These are phyloP conservation scores for Hepsetus odoe DNA, from an alignment of 2,113 vertebrate genomes.

Conservation along the genomic window DNA sequence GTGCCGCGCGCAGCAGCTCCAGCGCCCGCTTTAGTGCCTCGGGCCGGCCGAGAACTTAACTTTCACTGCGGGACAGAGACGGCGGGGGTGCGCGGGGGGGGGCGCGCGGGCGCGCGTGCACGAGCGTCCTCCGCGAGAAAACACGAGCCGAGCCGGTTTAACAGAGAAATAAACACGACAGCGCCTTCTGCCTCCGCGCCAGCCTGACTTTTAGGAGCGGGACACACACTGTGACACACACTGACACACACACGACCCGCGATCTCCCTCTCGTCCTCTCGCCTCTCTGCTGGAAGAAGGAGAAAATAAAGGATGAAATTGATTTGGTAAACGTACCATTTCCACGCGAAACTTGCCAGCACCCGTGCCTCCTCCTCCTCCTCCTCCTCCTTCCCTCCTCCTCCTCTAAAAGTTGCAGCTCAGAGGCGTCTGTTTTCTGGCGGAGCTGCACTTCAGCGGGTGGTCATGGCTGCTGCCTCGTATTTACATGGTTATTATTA, in stretches of 20 bases:
- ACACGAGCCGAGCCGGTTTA: no score
- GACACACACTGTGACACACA: conserved; percentile 30
- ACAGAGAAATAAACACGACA: no score
- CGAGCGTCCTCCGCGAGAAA: not conserved
- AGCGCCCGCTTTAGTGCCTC: not conserved
- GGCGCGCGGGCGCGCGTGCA: no score
- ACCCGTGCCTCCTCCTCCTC: conserved; percentile 22
- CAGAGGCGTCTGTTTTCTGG: conserved; percentile 34
- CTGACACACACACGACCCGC: not conserved
- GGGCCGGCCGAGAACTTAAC: conserved; percentile 44
- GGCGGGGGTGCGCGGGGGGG: no score
- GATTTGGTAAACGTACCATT: conserved; percentile 75
- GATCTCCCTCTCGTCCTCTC: not conserved
- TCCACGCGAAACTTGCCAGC: conserved; percentile 71
- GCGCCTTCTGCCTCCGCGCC: not conserved
- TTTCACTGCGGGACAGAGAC: conserved; percentile 48
- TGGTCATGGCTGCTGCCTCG: conserved; percentile 63
- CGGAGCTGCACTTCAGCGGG: conserved; percentile 63
- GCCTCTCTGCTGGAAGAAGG: conserved; percentile 56
- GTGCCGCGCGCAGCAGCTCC: conserved; percentile 39
- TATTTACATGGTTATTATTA: not conserved
- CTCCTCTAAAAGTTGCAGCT: conserved; percentile 64
- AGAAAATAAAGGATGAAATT: conserved; percentile 55
- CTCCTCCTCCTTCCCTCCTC: not conserved
- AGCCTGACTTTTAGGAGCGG: not conserved